Base-by-base conservation (phyloP, 2,888 invertebrate genomes). In the Criorhina ranunculi region DNA sequence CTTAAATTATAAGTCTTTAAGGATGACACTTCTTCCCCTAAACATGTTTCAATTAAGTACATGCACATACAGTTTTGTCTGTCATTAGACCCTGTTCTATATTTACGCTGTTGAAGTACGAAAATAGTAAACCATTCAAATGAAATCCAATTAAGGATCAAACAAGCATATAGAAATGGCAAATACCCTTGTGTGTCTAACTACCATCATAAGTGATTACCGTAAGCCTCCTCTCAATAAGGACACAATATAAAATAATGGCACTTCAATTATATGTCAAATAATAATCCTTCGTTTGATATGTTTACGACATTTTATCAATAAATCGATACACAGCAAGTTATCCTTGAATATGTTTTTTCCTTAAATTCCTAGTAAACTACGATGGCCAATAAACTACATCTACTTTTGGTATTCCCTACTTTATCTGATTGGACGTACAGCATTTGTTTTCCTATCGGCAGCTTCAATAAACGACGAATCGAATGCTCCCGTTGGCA, bases 381-480 rank as follows among this genome's bases (percentile, higher is more conserved):
- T 91, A 2, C 89, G 92, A 15, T 92, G 91, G 89, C 89, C 91
- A 42, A 90, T 93, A 49, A 93, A 93, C 85, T 93, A 92, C 40
- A 87, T 93, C 0, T 94, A 94, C 88, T 93, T 93, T 82, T 93
- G 93, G 90, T 93, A 92, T 86, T 94, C 94, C 0, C 92, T 94
- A 66, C 90, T 93, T 46, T 94, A 93, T 87, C 89, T 94, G 9
- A 89, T 94, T 69, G 90, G 92, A 3, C 92, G 94, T 59, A 93
- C 93, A 0, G 92, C 92, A 1, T 92, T 92, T 8, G 93, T 94
- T 6, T 93, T 94, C 19, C 89, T 94, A 33, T 93, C 92, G 35
- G 94, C 94, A 0, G 93, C 94, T 4, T 90, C 92, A 19, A 92
- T 94, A 8, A 92, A 94, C 87, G 94, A 94, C 82, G 93, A 93